Evolutionary conservation across 2,888 invertebrate species (phyloP), one percentile per base, ranked within the genome.

Genomic region (Synanthedon tipuliformis): DNA sequence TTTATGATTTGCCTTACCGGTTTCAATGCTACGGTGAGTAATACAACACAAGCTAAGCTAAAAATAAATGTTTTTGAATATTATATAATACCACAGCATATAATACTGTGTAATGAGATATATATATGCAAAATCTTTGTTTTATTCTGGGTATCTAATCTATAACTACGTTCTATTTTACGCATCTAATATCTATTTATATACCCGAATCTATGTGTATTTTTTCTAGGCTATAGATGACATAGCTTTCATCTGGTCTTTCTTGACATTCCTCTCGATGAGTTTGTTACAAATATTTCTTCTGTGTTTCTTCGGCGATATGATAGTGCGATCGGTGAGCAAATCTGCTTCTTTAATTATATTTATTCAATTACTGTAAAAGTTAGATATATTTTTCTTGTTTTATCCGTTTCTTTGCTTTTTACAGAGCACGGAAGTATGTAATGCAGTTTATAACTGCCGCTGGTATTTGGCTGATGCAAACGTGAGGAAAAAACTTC

Each of bases 241-340:
- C 23, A 40, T 65, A 2, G 63, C 60, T 0, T 59, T 71, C 11
- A 59, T 71, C 0, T 40, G 70, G 0, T 57, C 68, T 0, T 82
- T 79, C 50, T 41, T 78, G 0, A 56, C 67, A 13, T 81, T 81
- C 45, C 64, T 81, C 1, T 62, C 63, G 16, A 61, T 71, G 57
- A 69, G 68, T 55, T 53, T 80, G 16, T 55, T 75, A 15, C 82
- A 81, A 61, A 73, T 78, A 53, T 81, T 68, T 55, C 72, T 78
- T 15, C 54, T 81, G 0, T 82, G 81, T 53, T 75, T 69, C 59
- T 81, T 78, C 45, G 81, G 77, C 0, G 76, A 82, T 59, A 63
- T 76, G 54, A 54, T 82, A 3, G 73, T 68, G 68, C 64, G 62
- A 51, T 68, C 81, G 58, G 82, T 81, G 67, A 65, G 61, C 66